Base-by-base conservation (phyloP, 2,797 vertebrate species). In the Alectoris magna region DNA sequence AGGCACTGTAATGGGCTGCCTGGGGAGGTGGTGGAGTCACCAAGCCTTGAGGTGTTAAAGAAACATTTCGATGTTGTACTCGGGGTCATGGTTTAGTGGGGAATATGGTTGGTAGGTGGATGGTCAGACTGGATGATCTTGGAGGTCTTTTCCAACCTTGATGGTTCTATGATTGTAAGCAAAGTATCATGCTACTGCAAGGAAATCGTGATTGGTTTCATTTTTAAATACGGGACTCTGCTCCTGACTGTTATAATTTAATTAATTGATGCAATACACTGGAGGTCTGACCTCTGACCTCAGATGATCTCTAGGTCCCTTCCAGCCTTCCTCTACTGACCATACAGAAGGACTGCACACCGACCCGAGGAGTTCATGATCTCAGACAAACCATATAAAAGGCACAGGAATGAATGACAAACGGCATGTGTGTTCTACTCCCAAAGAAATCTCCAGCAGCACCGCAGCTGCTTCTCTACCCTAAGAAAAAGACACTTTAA, bases 161-260 rank as follows among this genome's bases (percentile, higher is more conserved):
- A 9, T 53, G 26, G 51, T 53, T 29, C 51, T 53, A 29, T 29
- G 51, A 53, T 2, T 27, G 9, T 6, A 55, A n/a, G n/a, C 55
- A 67, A 72, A 81, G n/a, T 24, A 72, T 11, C 6, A 63, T 86
- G 38, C 3, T 41, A 44, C 26, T 75, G 39, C 43, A 77, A 75
- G 64, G 38, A 87, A 96, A 84, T n/a, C 39, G 17, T 24, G 11
- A 39, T 26, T 63, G 7, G 60, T 80, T 89, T 51, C 3, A 55
- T 66, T 62, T 79, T 43, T 64, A 80, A 84, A 53, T 13, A 60
- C 8, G 8, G 8, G 2, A 43, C 56, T 89, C 44, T 92, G 44
- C 59, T 82, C 51, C 62, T 48, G 44, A 14, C 0, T 43, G 15
- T 56, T 2, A 4, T 13, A 0, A 9, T 53, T 80, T 44, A 58